A percentile compares a stretch with the other conserved stretches of the same genome.
phyloP scores from a whole-genome alignment of 2,113 vertebrate genomes.

The Eulemur macaco region DNA sequence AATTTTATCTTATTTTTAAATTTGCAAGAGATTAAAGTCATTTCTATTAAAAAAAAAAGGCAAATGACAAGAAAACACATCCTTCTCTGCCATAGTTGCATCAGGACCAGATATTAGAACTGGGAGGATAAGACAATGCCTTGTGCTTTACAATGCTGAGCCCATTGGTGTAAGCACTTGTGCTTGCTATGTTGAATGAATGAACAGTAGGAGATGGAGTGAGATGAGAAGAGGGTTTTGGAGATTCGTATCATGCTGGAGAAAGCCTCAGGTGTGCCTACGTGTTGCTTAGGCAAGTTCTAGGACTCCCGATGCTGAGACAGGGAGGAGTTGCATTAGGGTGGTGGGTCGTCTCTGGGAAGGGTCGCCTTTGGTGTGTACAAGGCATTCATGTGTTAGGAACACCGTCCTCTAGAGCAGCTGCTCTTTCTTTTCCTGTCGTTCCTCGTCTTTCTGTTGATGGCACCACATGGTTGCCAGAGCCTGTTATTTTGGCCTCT shows the following conservation, averaged over 20 bases:
- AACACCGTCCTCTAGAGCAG: background rate
- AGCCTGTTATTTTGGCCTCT: background rate
- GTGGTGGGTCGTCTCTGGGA: background rate
- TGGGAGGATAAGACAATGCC: background rate
- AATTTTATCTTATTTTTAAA: constrained; percentile 18
- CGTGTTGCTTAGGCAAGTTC: too few relatives aligned
- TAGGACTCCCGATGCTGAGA: background rate
- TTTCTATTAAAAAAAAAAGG: background rate
- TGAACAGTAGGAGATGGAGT: background rate
- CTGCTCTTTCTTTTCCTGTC: background rate
- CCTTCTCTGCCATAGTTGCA: background rate
- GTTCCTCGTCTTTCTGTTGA: background rate
- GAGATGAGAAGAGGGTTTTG: background rate
- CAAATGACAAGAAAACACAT: background rate
- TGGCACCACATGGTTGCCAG: background rate
- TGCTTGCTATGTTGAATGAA: background rate
- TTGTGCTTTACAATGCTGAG: background rate
- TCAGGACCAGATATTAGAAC: background rate
- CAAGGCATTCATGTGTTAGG: too few relatives aligned
- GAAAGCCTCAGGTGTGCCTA: background rate
- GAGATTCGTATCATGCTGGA: background rate
- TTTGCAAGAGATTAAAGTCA: background rate
- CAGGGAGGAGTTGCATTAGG: background rate
- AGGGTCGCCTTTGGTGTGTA: background rate
- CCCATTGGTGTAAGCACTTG: background rate